phyloP scores from a whole-genome alignment of 2,113 vertebrate genomes.

The Myxocyprinus asiaticus region DNA sequence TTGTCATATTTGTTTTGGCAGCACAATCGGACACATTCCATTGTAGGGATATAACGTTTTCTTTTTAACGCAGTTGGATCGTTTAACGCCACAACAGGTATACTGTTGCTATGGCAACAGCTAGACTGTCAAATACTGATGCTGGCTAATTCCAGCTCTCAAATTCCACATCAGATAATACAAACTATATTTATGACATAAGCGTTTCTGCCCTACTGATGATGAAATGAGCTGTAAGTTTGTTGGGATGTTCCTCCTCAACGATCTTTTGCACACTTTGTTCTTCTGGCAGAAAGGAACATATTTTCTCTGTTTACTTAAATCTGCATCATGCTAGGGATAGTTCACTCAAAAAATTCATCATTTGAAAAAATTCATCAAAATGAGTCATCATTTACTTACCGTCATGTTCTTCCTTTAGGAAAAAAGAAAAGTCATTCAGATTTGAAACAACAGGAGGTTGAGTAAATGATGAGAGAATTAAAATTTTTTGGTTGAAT shows the following conservation, averaged over 20 bases:
- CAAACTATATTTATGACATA: conserved; percentile 10
- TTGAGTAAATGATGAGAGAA: too few species aligned
- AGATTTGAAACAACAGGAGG: too few species aligned
- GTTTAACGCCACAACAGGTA: conserved; percentile 70
- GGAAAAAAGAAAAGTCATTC: too few species aligned
- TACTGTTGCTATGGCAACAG: conserved; percentile 72
- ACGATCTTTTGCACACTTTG: conserved; percentile 59
- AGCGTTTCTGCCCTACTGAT: conserved; percentile 38
- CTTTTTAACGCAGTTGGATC: conserved; percentile 46
- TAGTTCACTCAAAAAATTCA: too few species aligned
- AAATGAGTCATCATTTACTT: too few species aligned
- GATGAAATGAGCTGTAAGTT: conserved; percentile 63
- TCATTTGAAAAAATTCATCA: too few species aligned
- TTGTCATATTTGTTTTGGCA: conserved; percentile 5
- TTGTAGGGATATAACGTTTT: conserved; percentile 4
- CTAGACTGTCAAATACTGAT: conserved; percentile 55
- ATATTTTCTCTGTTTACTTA: background rate
- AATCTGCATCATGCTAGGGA: conserved; percentile 24
- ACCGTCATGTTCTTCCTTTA: too few species aligned
- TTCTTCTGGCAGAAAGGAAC: conserved; percentile 43
- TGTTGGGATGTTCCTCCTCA: conserved; percentile 24
- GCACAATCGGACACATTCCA: conserved; percentile 14
- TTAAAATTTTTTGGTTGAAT: too few species aligned
- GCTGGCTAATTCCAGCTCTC: conserved; percentile 60
- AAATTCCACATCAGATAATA: conserved; percentile 59